Evolutionary conservation across 1,140 invertebrate species (phyloP).

Genomic region (Rhyacophila brunnea): DNA sequence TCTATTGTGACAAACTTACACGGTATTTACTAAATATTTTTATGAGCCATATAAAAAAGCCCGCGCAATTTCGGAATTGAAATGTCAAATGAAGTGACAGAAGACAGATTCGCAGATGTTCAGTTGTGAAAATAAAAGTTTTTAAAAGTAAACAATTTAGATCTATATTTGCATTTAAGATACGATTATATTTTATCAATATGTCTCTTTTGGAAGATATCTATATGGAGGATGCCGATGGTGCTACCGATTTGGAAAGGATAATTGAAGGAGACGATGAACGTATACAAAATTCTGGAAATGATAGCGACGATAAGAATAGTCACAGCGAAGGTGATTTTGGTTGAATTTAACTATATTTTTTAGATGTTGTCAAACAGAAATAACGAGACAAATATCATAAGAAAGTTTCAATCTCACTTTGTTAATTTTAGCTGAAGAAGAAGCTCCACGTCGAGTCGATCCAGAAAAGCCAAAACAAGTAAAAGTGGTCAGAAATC

Average conservation of each 20-base stretch:
- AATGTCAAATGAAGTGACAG: too few species aligned
- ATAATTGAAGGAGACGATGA: slow-evolving; percentile 49
- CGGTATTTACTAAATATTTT: too few species aligned
- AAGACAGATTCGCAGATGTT: too few species aligned
- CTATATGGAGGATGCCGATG: slow-evolving; percentile 44
- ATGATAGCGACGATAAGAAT: slow-evolving; percentile 40
- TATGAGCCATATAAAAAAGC: too few species aligned
- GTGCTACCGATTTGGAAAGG: slow-evolving; percentile 47
- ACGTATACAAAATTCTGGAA: slow-evolving; percentile 34
- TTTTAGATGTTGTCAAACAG: too few species aligned
- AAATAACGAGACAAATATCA: too few species aligned
- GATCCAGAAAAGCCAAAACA: slow-evolving; percentile 46
- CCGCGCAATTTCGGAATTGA: too few species aligned
- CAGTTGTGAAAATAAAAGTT: too few species aligned
- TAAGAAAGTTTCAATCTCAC: too few species aligned
- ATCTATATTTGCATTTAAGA: too few species aligned
- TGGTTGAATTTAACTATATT: not conserved
- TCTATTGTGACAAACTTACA: too few species aligned
- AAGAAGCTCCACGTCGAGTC: slow-evolving; percentile 47
- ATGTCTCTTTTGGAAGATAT: slow-evolving; percentile 52
- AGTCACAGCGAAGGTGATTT: slow-evolving; percentile 29
- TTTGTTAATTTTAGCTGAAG: slow-evolving; percentile 38
- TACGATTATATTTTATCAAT: slow-evolving; percentile 4
- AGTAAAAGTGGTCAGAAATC: slow-evolving; percentile 62
- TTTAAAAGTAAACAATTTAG: too few species aligned